Percentiles rank a stretch among this genome's conserved stretches.
Conservation (phyloP, 2,113 vertebrate genomes). For the Tenebrosternarchus preto region DNA sequence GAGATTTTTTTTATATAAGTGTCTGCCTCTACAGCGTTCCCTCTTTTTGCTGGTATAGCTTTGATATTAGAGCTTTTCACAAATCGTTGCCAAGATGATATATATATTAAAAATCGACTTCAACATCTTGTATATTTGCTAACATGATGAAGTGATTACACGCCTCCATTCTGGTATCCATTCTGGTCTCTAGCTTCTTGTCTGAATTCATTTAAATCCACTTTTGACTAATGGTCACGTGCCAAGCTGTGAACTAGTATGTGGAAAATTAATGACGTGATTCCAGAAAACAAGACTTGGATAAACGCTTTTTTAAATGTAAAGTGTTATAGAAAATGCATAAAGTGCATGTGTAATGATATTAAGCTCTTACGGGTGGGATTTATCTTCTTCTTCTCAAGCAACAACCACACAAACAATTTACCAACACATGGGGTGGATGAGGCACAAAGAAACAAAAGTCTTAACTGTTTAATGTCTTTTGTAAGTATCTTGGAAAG, state of each 20-base stretch:
- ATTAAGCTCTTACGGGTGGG: slow-evolving; percentile 11
- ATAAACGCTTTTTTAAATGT: not conserved
- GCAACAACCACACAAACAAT: too few relatives aligned
- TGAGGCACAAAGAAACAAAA: not conserved
- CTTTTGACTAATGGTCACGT: not conserved
- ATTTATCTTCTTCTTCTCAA: not conserved
- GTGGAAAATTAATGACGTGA: not conserved
- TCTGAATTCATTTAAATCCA: slow-evolving; percentile 1
- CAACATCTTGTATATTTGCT: slow-evolving; percentile 12
- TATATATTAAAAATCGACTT: slow-evolving; percentile 2
- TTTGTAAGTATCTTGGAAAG: too few relatives aligned
- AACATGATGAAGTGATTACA: slow-evolving; percentile 5
- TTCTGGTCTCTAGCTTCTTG: not conserved
- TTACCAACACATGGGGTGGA: not conserved
- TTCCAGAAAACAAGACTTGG: not conserved
- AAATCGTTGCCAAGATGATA: not conserved
- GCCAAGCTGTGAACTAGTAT: slow-evolving; percentile 26
- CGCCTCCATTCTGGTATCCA: not conserved
- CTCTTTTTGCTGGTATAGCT: slow-evolving; percentile 11
- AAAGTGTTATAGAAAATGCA: not conserved
- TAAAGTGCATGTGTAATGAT: slow-evolving; percentile 29
- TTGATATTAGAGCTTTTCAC: slow-evolving; percentile 21
- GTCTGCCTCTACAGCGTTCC: slow-evolving; percentile 20
- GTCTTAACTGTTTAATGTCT: not conserved
- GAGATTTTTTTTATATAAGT: not conserved